Base-by-base conservation (phyloP, 2,797 vertebrate species). In the Pelobates cultripes region DNA sequence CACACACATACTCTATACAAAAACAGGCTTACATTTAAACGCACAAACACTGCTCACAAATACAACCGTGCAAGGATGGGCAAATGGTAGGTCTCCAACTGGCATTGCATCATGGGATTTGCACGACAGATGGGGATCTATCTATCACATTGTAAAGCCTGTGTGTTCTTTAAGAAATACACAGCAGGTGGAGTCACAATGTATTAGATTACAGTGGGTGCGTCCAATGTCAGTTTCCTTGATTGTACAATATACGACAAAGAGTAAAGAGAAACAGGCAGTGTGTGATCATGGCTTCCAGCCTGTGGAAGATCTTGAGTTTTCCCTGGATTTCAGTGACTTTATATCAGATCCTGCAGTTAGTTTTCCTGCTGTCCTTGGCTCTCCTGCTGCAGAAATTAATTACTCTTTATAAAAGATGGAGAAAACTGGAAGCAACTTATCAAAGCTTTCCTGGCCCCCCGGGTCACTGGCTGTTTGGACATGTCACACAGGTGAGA, bases 391-490 rank as follows among this genome's bases (percentile, higher is more conserved):
- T 91, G 81, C 43, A 93, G 75, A 93, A 93, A 79, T 67, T 85
- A 55, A 73, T 87, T 73, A 53, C 60, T 75, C 86, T 94, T 28
- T 86, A 89, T 72, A 83, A 86, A n/a, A 61, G 87, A 40, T 88
- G 89, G 2, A 86, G 87, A 87, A 90, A 83, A 82, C 82, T 93
- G 80, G 78, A 86, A 70, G 75, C 77, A 53, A 87, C 87, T 1
- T 47, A 94, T 86, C 85, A 87, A 42, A 85, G 28, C 6, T 94
- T 93, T 69, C 89, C 91, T 4, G 90, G 90, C 0, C 80, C 90
- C 3, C 90, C 92, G 0, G 80, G 87, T 0, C 93, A 94, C 66
- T 94, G 93, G 93, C 84, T 94, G 4, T 85, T 89, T 0, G 92
- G 93, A 0, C 89, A 93, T 43, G 70, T 89, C 6, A 85, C 78